phyloP scores from a whole-genome alignment of 2,797 vertebrate genomes.

The Prionace glauca region DNA sequence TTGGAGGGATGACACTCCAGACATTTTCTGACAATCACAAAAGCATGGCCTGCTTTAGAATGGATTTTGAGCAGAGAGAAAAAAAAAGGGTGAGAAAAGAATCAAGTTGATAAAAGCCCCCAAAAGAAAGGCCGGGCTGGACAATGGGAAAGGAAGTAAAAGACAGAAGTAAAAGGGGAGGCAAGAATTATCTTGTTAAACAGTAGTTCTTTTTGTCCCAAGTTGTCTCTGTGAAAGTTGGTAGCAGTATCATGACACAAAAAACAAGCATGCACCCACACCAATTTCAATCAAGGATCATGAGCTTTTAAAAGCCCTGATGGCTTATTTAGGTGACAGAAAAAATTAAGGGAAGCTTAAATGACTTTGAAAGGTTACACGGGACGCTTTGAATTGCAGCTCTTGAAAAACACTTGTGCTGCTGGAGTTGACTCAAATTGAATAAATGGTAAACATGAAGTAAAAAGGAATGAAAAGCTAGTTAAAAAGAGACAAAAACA shows the following conservation, averaged over 20 bases:
- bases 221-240: constrained; percentile 53
- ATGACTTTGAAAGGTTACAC: constrained; percentile 42
- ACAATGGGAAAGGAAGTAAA: constrained; percentile 62
- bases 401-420: constrained; percentile 38
- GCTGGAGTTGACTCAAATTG: constrained; percentile 30
- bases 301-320: constrained; percentile 49
- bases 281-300: constrained; percentile 51
- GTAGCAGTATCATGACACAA: constrained; percentile 46
- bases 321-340: constrained; percentile 51
- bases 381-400: constrained; percentile 38
- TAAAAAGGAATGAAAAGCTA: constrained; percentile 35
- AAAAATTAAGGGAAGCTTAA: constrained; percentile 49
- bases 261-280: constrained; percentile 55
- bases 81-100: constrained; percentile 57
- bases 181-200: constrained; percentile 73
- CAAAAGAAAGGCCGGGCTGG: constrained; percentile 55
- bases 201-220: constrained; percentile 46
- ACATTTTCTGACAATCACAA: constrained; percentile 64
- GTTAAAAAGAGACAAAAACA: constrained; percentile 35
- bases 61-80: constrained; percentile 51
- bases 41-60: constrained; percentile 50
- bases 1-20: constrained; percentile 55
- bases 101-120: constrained; percentile 59
- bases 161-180: constrained; percentile 59
- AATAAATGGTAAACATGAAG: constrained; percentile 34